Evolutionary conservation across 2,888 invertebrate species (phyloP), one percentile per base, ranked within the genome.

Genomic region (Lasioglossum marginatum): DNA sequence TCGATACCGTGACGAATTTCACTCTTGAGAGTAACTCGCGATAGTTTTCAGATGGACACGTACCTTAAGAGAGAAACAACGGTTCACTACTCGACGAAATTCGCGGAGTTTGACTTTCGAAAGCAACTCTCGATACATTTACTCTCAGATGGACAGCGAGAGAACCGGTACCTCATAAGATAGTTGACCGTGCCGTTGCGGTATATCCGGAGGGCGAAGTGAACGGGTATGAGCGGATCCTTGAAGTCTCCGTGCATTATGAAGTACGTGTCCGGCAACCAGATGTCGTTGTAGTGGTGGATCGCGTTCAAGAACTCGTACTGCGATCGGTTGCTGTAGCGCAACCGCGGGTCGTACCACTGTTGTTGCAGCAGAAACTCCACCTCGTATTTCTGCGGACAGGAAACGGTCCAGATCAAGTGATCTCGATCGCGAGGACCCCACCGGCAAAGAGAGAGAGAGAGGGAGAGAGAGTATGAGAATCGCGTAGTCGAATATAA

Each of bases 221-320:
- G 98, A 96, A 98, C 97, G 92, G 98, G 98, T 95, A 98, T 98
- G 95, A 98, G 97, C 90, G 98, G 98, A 95, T 98, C 98, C 96
- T 98, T 98, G 96, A 98, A 99, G 96, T 99, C 98, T 89, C 99
- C 99, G 96, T 99, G 98, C 98, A 98, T 98, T 95, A 98, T 98
- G 96, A 99, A 99, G 95, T 98, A 98, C 83, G 98, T 98, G 96
- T 99, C 99, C 88, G 99, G 98, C 93, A 98, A 96, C 98, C 98
- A 98, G 95, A 98, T 97, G 94, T 98, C 97, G 95, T 98, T 97
- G 96, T 98, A 97, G 95, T 99, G 98, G 95, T 98, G 98, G 94
- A 99, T 97, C 90, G 98, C 99, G 96, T 99, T 99, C 93, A 99
- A 96, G 96, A 97, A 98, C 94, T 98, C 97, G 96, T 98, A 98